Evolutionary conservation across 1,140 invertebrate genomes (phyloP).

Genomic region (Hylaeus anthracinus): DNA sequence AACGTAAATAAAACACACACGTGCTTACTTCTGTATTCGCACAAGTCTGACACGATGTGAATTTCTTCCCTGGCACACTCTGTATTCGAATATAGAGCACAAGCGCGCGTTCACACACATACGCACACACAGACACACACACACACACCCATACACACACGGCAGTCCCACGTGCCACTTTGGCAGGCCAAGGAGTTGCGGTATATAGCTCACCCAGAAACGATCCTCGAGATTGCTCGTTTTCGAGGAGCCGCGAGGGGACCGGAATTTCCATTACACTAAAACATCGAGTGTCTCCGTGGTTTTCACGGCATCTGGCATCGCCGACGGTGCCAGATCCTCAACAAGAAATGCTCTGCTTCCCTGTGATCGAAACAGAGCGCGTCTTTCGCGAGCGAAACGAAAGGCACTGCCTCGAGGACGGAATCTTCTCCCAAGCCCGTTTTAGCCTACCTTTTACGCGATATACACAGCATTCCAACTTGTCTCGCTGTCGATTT

Average conservation of each 20-base stretch:
- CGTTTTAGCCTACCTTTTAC: background rate
- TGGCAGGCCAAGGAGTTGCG: slow-evolving; percentile 28
- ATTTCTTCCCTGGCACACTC: background rate
- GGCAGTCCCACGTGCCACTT: slow-evolving; percentile 33
- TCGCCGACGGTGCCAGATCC: slow-evolving; percentile 12
- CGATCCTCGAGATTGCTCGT: slow-evolving; percentile 63
- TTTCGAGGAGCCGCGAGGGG: slow-evolving; percentile 55
- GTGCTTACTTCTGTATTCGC: too few species aligned
- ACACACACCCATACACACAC: too few species aligned
- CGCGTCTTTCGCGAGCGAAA: background rate
- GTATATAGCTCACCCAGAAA: slow-evolving; percentile 34
- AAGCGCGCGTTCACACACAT: too few species aligned
- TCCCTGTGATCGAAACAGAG: slow-evolving; percentile 23
- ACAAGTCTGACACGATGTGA: background rate
- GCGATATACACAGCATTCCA: background rate
- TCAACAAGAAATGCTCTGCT: slow-evolving; percentile 10
- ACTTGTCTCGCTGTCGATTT: background rate
- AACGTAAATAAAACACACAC: too few species aligned
- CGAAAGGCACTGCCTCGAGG: background rate
- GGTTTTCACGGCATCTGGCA: slow-evolving; percentile 56
- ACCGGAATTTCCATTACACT: slow-evolving; percentile 70
- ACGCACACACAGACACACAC: background rate
- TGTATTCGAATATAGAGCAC: background rate
- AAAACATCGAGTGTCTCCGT: slow-evolving; percentile 65
- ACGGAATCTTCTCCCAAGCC: background rate